Evolutionary conservation across 2,888 invertebrate genomes (phyloP).

Genomic region (Argyra leucocephala): DNA sequence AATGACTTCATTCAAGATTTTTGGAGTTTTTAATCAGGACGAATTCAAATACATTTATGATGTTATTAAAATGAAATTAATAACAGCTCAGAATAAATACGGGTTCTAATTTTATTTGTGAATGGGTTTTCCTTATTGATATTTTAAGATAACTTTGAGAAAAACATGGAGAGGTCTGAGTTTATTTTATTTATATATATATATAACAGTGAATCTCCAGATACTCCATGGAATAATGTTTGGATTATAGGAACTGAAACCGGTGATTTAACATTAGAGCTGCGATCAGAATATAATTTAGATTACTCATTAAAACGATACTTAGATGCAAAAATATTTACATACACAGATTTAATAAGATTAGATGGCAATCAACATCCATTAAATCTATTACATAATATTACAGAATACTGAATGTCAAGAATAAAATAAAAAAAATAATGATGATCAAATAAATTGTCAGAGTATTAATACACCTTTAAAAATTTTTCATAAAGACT

Average conservation of each 20-base stretch:
- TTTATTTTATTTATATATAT: too few relatives aligned
- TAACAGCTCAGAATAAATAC: too few relatives aligned
- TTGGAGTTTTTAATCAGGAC: too few relatives aligned
- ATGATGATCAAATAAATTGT: too few relatives aligned
- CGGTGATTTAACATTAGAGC: constrained; percentile 33
- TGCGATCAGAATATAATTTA: constrained; percentile 27
- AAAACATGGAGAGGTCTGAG: too few relatives aligned
- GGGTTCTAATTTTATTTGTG: too few relatives aligned
- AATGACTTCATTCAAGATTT: too few relatives aligned
- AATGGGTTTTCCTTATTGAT: too few relatives aligned
- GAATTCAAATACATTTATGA: too few relatives aligned
- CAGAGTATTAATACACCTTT: constrained; percentile 10
- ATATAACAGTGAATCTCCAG: too few relatives aligned
- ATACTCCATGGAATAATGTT: constrained; percentile 27
- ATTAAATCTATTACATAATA: not conserved
- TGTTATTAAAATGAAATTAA: too few relatives aligned
- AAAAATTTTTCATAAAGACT: constrained; percentile 25
- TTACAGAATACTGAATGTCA: not conserved
- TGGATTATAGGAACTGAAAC: constrained; percentile 29
- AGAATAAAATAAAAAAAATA: not conserved
- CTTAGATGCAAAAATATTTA: not conserved
- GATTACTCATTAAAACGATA: constrained; percentile 21
- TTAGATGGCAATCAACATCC: constrained; percentile 22
- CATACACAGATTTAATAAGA: constrained; percentile 27
- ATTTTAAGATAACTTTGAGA: too few relatives aligned